Evolutionary conservation across 1,140 invertebrate species (phyloP).

Genomic region (Thereuonema tuberculata): DNA sequence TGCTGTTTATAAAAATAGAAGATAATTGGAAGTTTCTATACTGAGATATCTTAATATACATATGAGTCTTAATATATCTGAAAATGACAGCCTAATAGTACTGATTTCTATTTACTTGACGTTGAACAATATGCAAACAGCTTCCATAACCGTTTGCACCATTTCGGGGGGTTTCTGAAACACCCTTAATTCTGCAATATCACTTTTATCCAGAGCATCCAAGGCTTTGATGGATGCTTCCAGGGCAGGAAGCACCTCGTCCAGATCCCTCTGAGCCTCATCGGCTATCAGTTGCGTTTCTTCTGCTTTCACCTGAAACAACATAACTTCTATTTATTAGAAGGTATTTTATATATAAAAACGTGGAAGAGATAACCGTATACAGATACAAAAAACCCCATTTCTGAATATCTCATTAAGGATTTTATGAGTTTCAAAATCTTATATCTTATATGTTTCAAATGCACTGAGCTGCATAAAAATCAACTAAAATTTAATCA

Average conservation of each 20-base stretch:
- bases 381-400: too few species aligned
- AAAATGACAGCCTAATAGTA: too few species aligned
- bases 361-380: too few species aligned
- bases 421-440: too few species aligned
- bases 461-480: too few species aligned
- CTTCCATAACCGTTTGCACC: slow-evolving; percentile 81
- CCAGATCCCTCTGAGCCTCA: slow-evolving; percentile 70
- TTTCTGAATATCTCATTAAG: too few species aligned
- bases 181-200: slow-evolving; percentile 75
- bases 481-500: too few species aligned
- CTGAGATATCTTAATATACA: too few species aligned
- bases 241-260: slow-evolving; percentile 65
- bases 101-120: slow-evolving; percentile 48
- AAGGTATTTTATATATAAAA: not conserved
- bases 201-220: slow-evolving; percentile 70
- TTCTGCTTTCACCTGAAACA: slow-evolving; percentile 50
- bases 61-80: too few species aligned
- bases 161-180: slow-evolving; percentile 76
- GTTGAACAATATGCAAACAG: slow-evolving; percentile 65
- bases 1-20: too few species aligned
- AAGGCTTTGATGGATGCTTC: slow-evolving; percentile 67
- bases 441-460: too few species aligned
- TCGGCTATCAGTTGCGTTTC: slow-evolving; percentile 66
- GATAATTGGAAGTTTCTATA: too few species aligned
- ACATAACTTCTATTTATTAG: slow-evolving; percentile 1